Evolutionary conservation across 1,140 invertebrate species (phyloP), one percentile per base, ranked within the genome.

Genomic region (Steinernema khuongi): DNA sequence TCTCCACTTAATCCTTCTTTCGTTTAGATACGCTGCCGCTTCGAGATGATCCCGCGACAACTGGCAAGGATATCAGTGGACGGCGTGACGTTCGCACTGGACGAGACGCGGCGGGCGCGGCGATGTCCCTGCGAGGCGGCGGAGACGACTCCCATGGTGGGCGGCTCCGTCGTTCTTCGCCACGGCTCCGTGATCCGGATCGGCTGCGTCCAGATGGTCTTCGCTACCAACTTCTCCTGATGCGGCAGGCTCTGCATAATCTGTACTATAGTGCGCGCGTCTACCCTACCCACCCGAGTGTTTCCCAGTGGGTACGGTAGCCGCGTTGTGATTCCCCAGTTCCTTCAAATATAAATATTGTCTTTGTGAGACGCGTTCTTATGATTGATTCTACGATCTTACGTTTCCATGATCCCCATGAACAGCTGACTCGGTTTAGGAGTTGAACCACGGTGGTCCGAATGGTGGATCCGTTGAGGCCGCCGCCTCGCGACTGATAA

Each of bases 151-250:
- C 31, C 50, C 2, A 71, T 70, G 73, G 26, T 30, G n/a, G 30
- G 19, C 14, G 70, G 30, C n/a, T 36, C 73, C 18, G 71, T 50
- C 18, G 29, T 28, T 14, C 71, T 76, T 11, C 19, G 41, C 1
- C 75, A 76, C 74, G 74, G 75, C 31, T 76, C 75, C 18, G 0
- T 67, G 30, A 72, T 76, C 36, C 4, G 22, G 4, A 77, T 76
- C 29, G 75, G 75, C 29, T 76, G 75, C 33, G 67, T 30, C n/a
- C 19, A 74, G 18, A 44, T 77, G 31, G 43, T 76, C 26, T 76
- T 76, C 33, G 75, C 75, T 22, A 71, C 41, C 17, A 72, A 77
- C 43, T 76, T 77, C 68, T 77, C 29, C 1, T 72, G 17, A 26
- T 72, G 43, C 26, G 26, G 28, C 28, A 32, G 43, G 22, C 71